Percentiles rank a stretch among this genome's conserved stretches.
Evolutionary conservation across 2,113 vertebrate genomes (phyloP).

Genomic region (Pterophyllum scalare): DNA sequence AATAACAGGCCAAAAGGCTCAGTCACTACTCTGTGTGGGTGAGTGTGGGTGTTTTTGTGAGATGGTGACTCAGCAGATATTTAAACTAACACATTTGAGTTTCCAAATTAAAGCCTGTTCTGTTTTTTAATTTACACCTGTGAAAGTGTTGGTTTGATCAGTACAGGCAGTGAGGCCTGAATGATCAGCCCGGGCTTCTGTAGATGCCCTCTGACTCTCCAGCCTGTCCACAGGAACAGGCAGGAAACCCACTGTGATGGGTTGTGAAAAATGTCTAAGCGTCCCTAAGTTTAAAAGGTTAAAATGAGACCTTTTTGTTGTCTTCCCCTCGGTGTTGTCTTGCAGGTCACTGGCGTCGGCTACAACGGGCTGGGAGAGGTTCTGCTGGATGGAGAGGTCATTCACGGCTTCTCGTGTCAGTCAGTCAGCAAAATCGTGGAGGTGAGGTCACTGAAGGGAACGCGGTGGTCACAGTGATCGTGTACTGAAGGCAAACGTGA

Average conservation of each 20-base stretch:
- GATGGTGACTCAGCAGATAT: too few relatives aligned
- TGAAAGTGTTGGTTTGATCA: neutral
- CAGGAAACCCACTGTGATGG: neutral
- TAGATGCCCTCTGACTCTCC: too few relatives aligned
- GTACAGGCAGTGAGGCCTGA: neutral
- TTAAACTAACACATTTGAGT: neutral
- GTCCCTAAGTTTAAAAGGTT: neutral
- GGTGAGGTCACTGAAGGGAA: conserved; percentile 74
- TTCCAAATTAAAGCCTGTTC: neutral
- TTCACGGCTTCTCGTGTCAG: conserved; percentile 92
- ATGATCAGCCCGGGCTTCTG: too few relatives aligned
- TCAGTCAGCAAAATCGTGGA: conserved; percentile 92
- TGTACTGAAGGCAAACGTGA: too few relatives aligned
- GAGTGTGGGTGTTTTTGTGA: neutral
- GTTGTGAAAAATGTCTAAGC: too few relatives aligned
- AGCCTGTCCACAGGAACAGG: neutral
- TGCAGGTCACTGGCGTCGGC: conserved; percentile 95
- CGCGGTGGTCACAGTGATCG: too few relatives aligned
- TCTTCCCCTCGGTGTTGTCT: neutral
- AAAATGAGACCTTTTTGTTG: too few relatives aligned
- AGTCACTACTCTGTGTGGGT: neutral
- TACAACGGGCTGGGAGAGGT: conserved; percentile 95
- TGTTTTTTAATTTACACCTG: neutral
- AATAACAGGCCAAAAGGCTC: neutral
- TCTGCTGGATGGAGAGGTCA: conserved; percentile 87